A percentile compares a stretch with the other conserved stretches of the same genome.
Conservation (phyloP, 2,888 invertebrate genomes). For the Polietes domitor region DNA sequence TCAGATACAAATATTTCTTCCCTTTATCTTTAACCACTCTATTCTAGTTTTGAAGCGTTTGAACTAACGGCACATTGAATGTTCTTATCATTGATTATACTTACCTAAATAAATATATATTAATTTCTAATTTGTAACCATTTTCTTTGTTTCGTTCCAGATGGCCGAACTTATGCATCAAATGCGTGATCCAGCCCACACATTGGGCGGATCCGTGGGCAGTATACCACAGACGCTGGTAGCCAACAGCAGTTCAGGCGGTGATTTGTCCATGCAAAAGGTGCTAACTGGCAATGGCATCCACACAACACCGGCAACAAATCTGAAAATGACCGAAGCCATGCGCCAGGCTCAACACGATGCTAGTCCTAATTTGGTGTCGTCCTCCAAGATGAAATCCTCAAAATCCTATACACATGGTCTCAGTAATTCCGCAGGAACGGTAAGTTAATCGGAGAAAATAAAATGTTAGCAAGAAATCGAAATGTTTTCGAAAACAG, state of each 20-base stretch:
- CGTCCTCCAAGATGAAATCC: constrained; percentile 79
- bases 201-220: constrained; percentile 80
- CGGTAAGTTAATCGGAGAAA: constrained; percentile 74
- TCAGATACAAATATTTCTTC: too few relatives aligned
- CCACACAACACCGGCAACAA: constrained; percentile 80
- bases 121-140: not conserved
- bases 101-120: not conserved
- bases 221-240: constrained; percentile 80
- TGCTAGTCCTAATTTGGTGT: constrained; percentile 78
- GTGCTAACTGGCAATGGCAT: constrained; percentile 74
- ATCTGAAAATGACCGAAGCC: constrained; percentile 79
- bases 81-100: too few relatives aligned
- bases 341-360: constrained; percentile 79
- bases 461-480: not conserved
- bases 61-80: too few relatives aligned
- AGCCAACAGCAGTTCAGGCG: constrained; percentile 69
- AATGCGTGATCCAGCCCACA: constrained; percentile 81
- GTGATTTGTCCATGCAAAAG: constrained; percentile 73
- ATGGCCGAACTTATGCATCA: constrained; percentile 81
- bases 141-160: constrained; percentile 70
- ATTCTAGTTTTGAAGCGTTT: too few relatives aligned
- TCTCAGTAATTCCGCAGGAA: constrained; percentile 80
- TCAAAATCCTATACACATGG: constrained; percentile 81
- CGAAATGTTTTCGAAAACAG: not conserved
- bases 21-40: too few relatives aligned